Evolutionary conservation across 2,888 invertebrate species (phyloP), one percentile per base, ranked within the genome.

Genomic region (Disparrhopalites patrizii): DNA sequence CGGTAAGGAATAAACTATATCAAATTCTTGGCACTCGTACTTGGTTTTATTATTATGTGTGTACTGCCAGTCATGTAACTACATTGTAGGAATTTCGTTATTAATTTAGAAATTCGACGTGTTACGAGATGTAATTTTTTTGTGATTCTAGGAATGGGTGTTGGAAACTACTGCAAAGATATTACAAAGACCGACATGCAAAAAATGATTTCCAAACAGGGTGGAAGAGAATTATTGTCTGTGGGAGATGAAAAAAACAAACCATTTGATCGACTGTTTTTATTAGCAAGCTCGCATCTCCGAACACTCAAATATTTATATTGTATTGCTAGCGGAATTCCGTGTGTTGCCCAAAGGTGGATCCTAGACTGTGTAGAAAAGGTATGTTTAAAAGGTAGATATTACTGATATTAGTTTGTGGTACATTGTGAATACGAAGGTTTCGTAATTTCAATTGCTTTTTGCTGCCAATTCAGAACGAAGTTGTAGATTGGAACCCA

Each of bases 291-390:
- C 23, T 62, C 51, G 13, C 62, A 62, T 51, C 36, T 62, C 15
- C 50, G 62, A 20, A 62, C 62, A 1, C 62, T 62, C 1, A 62
- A 62, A 25, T 62, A 62, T 25, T 31, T 62, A 27, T 62, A 62
- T 27, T 62, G 62, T 31, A 51, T 51, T n/a, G 62, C 51, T 4
- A 33, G 47, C 2, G 62, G 62, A 23, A 62, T 62, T 25, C 62
- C 62, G 1, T 62, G 62, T 62, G 52, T 62, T 5, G 62, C 62
- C 18, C 62, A 62, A 31, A 18, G 33, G 25, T 62, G 62, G 62
- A 50, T 62, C 15, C 20, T 51, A 36, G 62, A 40, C 36, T 62
- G 51, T 13, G 33, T 62, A 3, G 36, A n/a, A 18, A 33, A 58
- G 43, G 58, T 58, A 23, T 3, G 23, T 47, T 8, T 47, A 27